Conservation (phyloP, 1,140 invertebrate genomes). For the Drosophila ficusphila region DNA sequence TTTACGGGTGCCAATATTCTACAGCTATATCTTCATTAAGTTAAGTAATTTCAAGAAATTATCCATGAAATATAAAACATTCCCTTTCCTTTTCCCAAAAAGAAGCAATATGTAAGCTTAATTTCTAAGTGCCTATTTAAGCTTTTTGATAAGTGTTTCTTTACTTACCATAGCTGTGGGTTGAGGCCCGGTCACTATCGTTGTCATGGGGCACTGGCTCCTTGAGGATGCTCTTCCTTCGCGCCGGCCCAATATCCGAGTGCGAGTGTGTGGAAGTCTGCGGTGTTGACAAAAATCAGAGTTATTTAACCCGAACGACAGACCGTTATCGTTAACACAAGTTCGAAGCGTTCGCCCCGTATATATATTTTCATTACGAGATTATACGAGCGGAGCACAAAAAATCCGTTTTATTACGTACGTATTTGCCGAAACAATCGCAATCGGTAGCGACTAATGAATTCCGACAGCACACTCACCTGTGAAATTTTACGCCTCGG, state of each 20-base stretch:
- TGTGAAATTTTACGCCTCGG: slow-evolving; percentile 83
- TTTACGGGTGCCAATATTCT: no score
- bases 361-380: slow-evolving; percentile 27
- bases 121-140: not conserved
- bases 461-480: slow-evolving; percentile 45
- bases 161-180: slow-evolving; percentile 73
- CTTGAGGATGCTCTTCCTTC: slow-evolving; percentile 88
- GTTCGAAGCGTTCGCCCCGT: not conserved
- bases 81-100: no score
- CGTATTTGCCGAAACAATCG: slow-evolving; percentile 23
- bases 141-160: not conserved
- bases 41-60: no score
- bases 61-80: no score
- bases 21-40: no score
- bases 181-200: slow-evolving; percentile 77
- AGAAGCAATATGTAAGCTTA: not conserved
- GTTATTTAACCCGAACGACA: not conserved
- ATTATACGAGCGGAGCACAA: slow-evolving; percentile 24
- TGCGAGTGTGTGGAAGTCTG: slow-evolving; percentile 81
- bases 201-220: slow-evolving; percentile 84
- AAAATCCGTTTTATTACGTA: slow-evolving; percentile 50
- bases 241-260: slow-evolving; percentile 84
- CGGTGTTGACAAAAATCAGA: slow-evolving; percentile 1
- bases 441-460: slow-evolving; percentile 28
- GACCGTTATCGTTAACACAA: slow-evolving; percentile 12